These are phyloP conservation scores for Limulus polyphemus DNA, from an alignment of 2,888 invertebrate species.

Conservation along the genomic window DNA sequence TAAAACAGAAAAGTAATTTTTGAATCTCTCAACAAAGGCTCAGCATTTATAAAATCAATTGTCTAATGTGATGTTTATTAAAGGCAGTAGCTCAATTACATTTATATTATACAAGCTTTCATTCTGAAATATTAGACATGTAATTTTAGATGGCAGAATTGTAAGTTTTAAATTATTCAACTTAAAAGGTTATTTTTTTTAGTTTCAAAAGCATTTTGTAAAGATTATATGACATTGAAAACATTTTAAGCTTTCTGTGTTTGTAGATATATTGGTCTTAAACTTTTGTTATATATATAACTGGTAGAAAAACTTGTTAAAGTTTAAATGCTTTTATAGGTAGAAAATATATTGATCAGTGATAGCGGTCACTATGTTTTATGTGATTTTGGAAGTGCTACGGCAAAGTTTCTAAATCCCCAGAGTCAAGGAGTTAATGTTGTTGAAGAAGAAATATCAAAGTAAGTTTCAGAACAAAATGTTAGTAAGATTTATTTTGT, in stretches of 20 bases:
- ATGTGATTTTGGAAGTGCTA: constrained; percentile 89
- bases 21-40: too few relatives aligned
- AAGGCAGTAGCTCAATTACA: too few relatives aligned
- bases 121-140: too few relatives aligned
- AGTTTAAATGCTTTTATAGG: constrained; percentile 40
- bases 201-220: not conserved
- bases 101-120: too few relatives aligned
- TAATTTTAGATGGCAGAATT: too few relatives aligned
- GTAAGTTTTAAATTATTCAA: too few relatives aligned
- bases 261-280: not conserved
- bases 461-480: constrained; percentile 67
- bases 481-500: not conserved
- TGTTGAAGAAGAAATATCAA: constrained; percentile 31
- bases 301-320: too few relatives aligned
- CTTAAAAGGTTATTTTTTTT: constrained; percentile 1
- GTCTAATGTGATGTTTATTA: too few relatives aligned
- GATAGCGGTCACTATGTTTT: constrained; percentile 68
- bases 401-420: constrained; percentile 51
- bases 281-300: not conserved
- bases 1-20: too few relatives aligned
- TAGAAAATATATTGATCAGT: constrained; percentile 73
- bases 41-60: too few relatives aligned
- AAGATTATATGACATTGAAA: not conserved
- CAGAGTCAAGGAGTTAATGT: constrained; percentile 50
- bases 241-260: not conserved